Evolutionary conservation across 2,888 invertebrate species (phyloP).

Genomic region (Drosophila pseudotalamancana): DNA sequence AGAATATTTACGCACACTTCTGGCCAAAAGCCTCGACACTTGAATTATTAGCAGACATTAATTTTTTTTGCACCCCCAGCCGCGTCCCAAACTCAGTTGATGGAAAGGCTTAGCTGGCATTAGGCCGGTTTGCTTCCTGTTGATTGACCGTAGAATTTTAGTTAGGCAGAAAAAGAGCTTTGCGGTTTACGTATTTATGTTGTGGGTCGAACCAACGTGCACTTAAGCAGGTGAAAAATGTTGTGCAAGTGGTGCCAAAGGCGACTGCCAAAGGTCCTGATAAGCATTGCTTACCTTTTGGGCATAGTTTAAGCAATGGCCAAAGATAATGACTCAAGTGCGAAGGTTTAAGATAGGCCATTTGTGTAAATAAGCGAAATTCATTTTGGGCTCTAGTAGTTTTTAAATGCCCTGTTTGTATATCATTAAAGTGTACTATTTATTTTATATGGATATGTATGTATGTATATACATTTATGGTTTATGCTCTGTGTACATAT

Average conservation of each 20-base stretch:
- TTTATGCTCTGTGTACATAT: too few species aligned
- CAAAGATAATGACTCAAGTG: conserved; percentile 41
- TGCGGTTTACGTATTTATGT: conserved; percentile 48
- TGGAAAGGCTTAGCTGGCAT: conserved; percentile 43
- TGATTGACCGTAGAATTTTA: conserved; percentile 56
- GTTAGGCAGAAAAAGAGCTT: conserved; percentile 26
- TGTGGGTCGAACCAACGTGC: conserved; percentile 25
- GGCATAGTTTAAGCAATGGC: conserved; percentile 33
- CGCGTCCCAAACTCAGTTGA: too few species aligned
- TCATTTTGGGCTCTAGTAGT: background rate
- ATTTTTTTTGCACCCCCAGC: conserved; percentile 37
- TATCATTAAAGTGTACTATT: too few species aligned
- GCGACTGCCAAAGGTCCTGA: conserved; percentile 27
- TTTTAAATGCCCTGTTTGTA: too few species aligned
- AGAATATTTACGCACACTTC: conserved; percentile 69
- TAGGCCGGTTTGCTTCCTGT: conserved; percentile 28
- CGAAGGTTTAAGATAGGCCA: conserved; percentile 19
- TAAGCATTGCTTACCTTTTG: conserved; percentile 44
- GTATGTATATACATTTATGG: too few species aligned
- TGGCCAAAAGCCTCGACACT: conserved; percentile 32
- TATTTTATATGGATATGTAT: too few species aligned
- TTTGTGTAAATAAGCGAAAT: conserved; percentile 43
- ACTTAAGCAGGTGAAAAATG: conserved; percentile 58
- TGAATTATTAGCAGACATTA: conserved; percentile 73
- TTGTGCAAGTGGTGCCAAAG: conserved; percentile 7